Conservation (phyloP, 1,140 invertebrate species). For the Chrysopa pallens region DNA sequence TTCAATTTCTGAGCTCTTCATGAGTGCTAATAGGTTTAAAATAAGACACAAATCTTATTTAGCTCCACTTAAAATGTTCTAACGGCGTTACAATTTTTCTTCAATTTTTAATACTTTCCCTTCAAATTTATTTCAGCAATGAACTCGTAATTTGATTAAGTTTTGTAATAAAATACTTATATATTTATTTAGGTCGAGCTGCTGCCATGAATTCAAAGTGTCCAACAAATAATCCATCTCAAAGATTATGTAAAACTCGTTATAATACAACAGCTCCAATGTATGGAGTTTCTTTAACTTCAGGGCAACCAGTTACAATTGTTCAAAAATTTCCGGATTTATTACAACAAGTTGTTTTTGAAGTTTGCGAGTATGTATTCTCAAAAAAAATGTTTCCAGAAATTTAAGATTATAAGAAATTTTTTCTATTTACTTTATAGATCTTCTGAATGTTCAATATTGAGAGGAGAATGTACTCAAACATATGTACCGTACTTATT, state of each 20-base stretch:
- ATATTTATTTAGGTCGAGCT: conserved; percentile 1
- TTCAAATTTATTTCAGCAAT: background rate
- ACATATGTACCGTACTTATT: conserved; percentile 84
- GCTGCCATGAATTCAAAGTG: background rate
- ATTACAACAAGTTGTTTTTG: conserved; percentile 84
- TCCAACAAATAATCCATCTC: conserved; percentile 13
- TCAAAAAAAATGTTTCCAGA: background rate
- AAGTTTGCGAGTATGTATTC: conserved; percentile 42
- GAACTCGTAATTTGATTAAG: too few relatives aligned
- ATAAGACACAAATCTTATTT: too few relatives aligned
- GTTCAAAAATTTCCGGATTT: conserved; percentile 88
- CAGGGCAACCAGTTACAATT: conserved; percentile 80
- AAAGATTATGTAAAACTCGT: conserved; percentile 61
- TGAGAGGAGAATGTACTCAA: conserved; percentile 76
- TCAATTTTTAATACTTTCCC: conserved; percentile 2
- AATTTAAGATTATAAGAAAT: too few relatives aligned
- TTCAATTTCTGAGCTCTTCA: too few relatives aligned
- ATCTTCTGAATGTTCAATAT: conserved; percentile 69
- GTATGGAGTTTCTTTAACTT: conserved; percentile 81
- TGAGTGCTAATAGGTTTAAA: too few relatives aligned
- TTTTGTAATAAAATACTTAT: too few relatives aligned
- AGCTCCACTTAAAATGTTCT: too few relatives aligned
- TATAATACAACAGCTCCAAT: conserved; percentile 87
- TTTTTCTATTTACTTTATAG: conserved; percentile 34
- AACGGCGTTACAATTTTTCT: background rate